These are phyloP conservation scores for Venustoraphidia nigricollis DNA, from an alignment of 2,888 invertebrate genomes.

Conservation along the genomic window DNA sequence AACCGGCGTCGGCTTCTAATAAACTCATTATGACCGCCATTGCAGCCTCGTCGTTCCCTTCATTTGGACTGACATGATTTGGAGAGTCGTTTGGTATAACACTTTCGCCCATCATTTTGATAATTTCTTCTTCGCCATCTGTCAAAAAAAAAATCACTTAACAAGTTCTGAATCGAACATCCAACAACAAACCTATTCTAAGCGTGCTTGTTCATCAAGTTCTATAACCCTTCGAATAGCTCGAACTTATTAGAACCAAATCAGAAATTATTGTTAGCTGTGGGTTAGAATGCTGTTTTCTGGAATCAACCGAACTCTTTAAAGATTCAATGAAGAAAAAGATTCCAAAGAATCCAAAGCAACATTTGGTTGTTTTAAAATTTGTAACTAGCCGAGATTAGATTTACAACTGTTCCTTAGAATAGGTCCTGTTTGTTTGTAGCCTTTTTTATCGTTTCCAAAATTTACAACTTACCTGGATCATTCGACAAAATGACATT, in stretches of 20 bases:
- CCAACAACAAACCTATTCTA: neutral
- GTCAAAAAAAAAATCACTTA: neutral
- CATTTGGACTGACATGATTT: conserved; percentile 31
- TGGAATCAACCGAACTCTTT: no score
- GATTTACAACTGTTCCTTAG: no score
- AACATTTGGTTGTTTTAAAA: no score
- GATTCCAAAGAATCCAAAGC: no score
- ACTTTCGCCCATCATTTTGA: conserved; percentile 39
- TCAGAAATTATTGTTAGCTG: no score
- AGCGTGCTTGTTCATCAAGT: neutral
- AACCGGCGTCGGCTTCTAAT: conserved; percentile 74
- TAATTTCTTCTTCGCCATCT: conserved; percentile 32
- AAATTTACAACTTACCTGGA: conserved; percentile 24
- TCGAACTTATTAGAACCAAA: no score
- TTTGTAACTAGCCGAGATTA: no score
- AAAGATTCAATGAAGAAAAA: no score
- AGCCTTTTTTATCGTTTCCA: no score
- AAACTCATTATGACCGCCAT: conserved; percentile 89
- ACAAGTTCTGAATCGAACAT: neutral
- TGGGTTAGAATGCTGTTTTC: no score
- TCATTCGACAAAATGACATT: conserved; percentile 33
- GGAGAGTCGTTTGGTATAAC: conserved; percentile 28
- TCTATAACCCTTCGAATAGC: no score
- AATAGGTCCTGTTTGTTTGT: no score
- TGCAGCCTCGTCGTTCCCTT: conserved; percentile 76